Percentiles rank a stretch among this genome's conserved stretches.
Conservation (phyloP, 2,113 vertebrate species). For the Paracanthobrama guichenoti region DNA sequence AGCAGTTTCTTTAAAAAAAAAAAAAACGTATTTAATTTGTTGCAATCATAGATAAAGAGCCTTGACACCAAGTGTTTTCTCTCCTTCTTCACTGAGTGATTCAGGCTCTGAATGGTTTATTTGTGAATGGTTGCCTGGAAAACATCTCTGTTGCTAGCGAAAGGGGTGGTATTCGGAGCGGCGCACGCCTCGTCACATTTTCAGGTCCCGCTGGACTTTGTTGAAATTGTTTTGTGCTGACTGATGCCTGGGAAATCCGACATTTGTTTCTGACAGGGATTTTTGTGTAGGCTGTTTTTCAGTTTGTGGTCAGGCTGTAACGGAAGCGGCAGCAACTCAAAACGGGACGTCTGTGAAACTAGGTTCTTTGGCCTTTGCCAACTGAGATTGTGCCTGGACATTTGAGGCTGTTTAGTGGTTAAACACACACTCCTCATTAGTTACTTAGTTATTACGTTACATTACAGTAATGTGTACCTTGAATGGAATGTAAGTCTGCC, state of each 20-base stretch:
- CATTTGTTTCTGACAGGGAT: neutral
- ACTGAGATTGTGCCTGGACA: neutral
- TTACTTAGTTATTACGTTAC: neutral
- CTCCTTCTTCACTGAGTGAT: slow-evolving; percentile 52
- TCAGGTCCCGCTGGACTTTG: slow-evolving; percentile 41
- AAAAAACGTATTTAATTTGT: slow-evolving; percentile 10
- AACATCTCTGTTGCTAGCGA: slow-evolving; percentile 66
- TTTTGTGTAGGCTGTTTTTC: neutral
- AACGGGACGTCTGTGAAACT: neutral
- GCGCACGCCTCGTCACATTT: slow-evolving; percentile 60
- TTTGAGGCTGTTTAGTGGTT: neutral
- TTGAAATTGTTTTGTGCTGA: slow-evolving; percentile 50
- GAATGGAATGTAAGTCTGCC: too few species aligned
- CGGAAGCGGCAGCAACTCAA: neutral
- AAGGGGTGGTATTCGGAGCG: slow-evolving; percentile 50
- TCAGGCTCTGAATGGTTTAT: slow-evolving; percentile 66
- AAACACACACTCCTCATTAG: neutral
- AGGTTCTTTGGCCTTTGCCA: neutral
- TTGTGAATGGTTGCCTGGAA: slow-evolving; percentile 74
- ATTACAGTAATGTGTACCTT: neutral
- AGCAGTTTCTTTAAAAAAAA: neutral
- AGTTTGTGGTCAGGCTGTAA: slow-evolving; percentile 16
- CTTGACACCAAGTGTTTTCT: neutral
- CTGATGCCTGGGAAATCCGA: slow-evolving; percentile 38
- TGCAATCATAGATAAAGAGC: neutral